Conservation (phyloP, 2,797 vertebrate genomes). For the Thripadectes ignobilis region DNA sequence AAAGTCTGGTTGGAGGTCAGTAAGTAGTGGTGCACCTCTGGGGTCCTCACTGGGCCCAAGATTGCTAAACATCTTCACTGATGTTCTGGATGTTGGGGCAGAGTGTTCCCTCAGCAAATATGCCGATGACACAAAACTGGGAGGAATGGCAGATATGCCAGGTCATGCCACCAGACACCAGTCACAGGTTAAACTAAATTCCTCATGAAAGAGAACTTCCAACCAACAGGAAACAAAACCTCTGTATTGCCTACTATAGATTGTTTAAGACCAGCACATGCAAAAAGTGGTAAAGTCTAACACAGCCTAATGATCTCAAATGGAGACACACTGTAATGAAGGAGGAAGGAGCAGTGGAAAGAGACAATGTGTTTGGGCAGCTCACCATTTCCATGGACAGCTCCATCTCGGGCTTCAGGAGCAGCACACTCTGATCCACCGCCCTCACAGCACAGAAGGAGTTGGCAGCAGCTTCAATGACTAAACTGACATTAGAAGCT, state of each 20-base stretch:
- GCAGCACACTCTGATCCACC: slow-evolving; percentile 69
- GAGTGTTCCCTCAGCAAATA: background rate
- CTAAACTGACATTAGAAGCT: slow-evolving; percentile 35
- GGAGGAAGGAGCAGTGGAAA: background rate
- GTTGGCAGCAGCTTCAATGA: slow-evolving; percentile 61
- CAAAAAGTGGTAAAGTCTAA: background rate
- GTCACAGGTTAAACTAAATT: background rate
- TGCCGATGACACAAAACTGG: background rate
- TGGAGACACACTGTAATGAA: background rate
- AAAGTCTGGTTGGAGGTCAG: background rate
- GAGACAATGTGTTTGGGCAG: too few species aligned
- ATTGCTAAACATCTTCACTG: background rate
- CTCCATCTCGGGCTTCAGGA: slow-evolving; percentile 54
- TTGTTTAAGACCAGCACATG: background rate
- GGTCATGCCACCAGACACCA: background rate
- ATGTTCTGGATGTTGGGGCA: background rate
- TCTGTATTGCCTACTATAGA: background rate
- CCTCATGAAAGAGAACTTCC: background rate
- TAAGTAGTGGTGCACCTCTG: background rate
- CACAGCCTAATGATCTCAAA: background rate
- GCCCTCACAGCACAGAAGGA: slow-evolving; percentile 73
- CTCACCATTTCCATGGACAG: slow-evolving; percentile 65
- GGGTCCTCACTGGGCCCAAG: background rate
- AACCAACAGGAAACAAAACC: background rate
- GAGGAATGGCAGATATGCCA: background rate